These are phyloP conservation scores for Otolemur garnettii DNA, from an alignment of 2,113 vertebrate species.

Conservation along the genomic window DNA sequence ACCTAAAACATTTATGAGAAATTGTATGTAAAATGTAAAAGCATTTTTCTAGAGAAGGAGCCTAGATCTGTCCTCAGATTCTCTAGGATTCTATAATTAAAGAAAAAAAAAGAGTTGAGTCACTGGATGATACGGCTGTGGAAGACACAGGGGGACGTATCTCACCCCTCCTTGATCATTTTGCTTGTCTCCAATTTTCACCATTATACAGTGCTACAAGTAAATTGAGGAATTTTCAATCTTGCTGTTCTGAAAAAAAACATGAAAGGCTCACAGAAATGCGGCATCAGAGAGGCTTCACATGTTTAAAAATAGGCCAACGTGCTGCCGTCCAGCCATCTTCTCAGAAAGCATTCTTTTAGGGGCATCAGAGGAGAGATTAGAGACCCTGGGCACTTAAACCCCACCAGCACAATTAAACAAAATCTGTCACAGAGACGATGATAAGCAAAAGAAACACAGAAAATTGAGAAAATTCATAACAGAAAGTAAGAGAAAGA, in stretches of 20 bases:
- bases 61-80: neutral
- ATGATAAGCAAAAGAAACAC: neutral
- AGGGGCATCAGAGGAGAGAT: neutral
- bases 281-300: neutral
- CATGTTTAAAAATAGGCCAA: neutral
- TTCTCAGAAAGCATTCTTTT: neutral
- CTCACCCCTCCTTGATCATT: neutral
- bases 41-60: slow-evolving; percentile 9
- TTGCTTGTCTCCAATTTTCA: neutral
- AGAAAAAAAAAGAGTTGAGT: neutral
- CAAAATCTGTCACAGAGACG: neutral
- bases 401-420: neutral
- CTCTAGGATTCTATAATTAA: neutral
- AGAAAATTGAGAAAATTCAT: neutral
- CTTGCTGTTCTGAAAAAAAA: slow-evolving; percentile 18
- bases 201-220: neutral
- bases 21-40: neutral
- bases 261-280: neutral
- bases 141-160: neutral
- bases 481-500: neutral
- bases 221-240: slow-evolving; percentile 19
- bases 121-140: neutral
- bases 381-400: neutral
- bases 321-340: neutral
- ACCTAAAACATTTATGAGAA: neutral